These are phyloP conservation scores for Dryas iulia DNA, from an alignment of 1,140 invertebrate species.

Conservation along the genomic window DNA sequence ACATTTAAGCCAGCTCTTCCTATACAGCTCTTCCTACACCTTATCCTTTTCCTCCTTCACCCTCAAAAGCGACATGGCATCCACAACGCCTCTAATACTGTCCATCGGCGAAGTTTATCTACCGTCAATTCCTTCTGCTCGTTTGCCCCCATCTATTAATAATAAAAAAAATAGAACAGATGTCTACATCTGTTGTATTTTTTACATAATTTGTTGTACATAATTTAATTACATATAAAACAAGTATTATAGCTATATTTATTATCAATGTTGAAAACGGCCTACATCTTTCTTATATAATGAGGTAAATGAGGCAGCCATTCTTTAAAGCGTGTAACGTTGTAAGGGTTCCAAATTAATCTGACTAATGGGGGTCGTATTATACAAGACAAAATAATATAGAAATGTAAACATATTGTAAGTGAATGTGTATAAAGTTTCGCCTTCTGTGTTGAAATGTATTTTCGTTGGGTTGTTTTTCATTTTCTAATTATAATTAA, in stretches of 20 bases:
- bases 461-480: neutral
- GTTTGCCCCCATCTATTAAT: too few species aligned
- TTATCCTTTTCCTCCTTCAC: too few species aligned
- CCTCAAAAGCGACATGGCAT: too few species aligned
- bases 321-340: conserved; percentile 1
- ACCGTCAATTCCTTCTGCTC: too few species aligned
- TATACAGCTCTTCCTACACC: too few species aligned
- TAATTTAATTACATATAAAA: neutral
- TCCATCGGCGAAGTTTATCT: too few species aligned
- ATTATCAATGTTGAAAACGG: neutral
- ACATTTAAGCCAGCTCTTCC: too few species aligned
- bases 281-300: neutral
- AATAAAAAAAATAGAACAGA: too few species aligned
- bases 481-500: neutral
- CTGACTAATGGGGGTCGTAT: neutral
- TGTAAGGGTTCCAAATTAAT: conserved; percentile 2
- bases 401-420: neutral
- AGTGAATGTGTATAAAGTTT: neutral
- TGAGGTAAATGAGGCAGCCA: conserved; percentile 5
- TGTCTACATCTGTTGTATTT: too few species aligned
- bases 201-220: too few species aligned
- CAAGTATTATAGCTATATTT: neutral
- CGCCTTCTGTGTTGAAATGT: neutral
- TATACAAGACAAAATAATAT: neutral
- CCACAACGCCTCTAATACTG: too few species aligned